Conservation (phyloP, 1,140 invertebrate genomes). For the Heliothis subflexa region DNA sequence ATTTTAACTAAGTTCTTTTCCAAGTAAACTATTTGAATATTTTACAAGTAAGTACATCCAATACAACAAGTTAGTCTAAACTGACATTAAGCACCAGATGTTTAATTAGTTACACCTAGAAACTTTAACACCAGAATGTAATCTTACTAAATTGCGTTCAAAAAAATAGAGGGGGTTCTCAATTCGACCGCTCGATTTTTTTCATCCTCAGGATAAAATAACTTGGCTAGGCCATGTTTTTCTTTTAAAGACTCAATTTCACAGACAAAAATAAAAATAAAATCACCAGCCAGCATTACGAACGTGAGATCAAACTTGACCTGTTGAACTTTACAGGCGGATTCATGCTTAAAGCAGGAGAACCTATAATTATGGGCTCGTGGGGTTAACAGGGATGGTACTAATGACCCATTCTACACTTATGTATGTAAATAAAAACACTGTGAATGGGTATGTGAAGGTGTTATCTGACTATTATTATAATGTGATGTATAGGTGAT, state of each 20-base stretch:
- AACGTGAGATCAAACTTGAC: constrained; percentile 14
- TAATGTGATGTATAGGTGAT: no score
- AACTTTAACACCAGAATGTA: no score
- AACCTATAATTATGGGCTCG: constrained; percentile 13
- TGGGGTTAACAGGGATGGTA: constrained; percentile 19
- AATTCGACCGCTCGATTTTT: no score
- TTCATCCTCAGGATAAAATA: no score
- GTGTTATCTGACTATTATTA: not conserved
- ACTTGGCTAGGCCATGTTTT: not conserved
- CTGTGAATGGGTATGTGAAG: not conserved
- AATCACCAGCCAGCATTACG: not conserved
- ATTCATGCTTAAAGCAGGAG: not conserved
- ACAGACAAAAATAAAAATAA: not conserved
- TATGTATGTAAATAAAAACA: not conserved
- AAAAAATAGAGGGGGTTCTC: no score
- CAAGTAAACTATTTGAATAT: no score
- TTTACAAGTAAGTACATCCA: no score
- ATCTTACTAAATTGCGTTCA: no score
- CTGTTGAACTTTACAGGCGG: not conserved
- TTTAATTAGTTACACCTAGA: no score
- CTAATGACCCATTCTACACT: not conserved
- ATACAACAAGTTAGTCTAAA: no score
- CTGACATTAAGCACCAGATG: no score
- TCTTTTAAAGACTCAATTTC: not conserved
- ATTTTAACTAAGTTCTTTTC: no score